phyloP scores from a whole-genome alignment of 2,113 vertebrate species.

The Promerops cafer region DNA sequence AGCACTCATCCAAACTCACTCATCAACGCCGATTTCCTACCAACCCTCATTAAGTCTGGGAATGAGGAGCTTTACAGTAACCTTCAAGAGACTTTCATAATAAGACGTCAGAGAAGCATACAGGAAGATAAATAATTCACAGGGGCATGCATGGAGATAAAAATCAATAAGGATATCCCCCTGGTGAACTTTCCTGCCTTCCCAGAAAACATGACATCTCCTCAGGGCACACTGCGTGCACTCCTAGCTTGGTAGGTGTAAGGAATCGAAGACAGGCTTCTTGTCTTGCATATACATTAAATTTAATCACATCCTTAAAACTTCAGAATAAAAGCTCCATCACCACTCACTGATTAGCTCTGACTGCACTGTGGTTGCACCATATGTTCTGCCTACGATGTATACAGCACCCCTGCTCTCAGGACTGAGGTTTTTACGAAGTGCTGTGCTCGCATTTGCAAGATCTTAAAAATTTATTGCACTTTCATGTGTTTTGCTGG shows the following conservation, averaged over 20 bases:
- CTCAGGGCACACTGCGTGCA: not conserved
- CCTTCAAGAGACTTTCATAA: not conserved
- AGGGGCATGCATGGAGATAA: not conserved
- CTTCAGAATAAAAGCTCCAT: not conserved
- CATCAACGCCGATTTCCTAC: not conserved
- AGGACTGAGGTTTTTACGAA: not conserved
- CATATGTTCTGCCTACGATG: not conserved
- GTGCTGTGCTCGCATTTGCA: not conserved
- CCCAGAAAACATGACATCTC: not conserved
- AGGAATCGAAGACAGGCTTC: not conserved
- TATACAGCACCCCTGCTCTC: not conserved
- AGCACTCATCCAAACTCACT: not conserved
- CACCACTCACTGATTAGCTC: not conserved
- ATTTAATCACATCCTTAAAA: not conserved
- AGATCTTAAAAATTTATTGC: not conserved
- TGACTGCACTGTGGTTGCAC: not conserved
- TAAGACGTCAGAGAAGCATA: not conserved
- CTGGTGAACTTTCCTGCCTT: not conserved
- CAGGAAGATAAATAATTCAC: slow-evolving; percentile 39
- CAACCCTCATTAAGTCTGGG: not conserved
- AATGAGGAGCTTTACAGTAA: not conserved
- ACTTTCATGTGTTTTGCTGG: not conserved
- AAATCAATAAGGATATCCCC: not conserved
- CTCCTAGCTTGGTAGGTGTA: not conserved
- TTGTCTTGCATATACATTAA: not conserved